Base-by-base conservation (phyloP, 2,888 invertebrate genomes). In the Notodonta ziczac region DNA sequence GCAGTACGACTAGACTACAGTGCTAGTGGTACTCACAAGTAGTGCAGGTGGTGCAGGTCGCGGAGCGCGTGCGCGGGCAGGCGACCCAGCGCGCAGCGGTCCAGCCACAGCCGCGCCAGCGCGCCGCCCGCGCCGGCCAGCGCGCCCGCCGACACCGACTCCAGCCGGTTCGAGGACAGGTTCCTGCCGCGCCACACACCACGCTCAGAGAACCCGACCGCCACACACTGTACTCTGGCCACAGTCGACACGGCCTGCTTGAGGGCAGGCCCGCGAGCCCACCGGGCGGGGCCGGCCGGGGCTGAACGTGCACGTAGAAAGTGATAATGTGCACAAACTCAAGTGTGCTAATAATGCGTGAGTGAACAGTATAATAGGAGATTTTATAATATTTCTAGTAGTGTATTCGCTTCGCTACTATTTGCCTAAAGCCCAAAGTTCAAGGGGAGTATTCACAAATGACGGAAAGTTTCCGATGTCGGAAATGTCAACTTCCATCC, bases 101-200 rank as follows among this genome's bases (percentile, higher is more conserved):
- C 95, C 72, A 96, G 91, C 84, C 95, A 94, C 94, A 96, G 91
- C 85, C 95, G 94, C 86, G 95, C 94, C 74, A 96, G 90, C 71
- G 90, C 88, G 59, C 89, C 88, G 73, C 56, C 56, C 10, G 24
- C 42, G 12, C 94, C 94, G 66, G 91, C 81, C 85, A 97, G 96
- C 80, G 96, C 95, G 81, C 95, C 94, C 70, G 94, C 94, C 84
- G 96, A 95, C 82, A 97, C 94, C 77, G 94, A 90, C 84, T 95
- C 95, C 87, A 97, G 93, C 78, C 95, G 95, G 94, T 97, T 97
- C 91, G 96, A 95, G 16, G 97, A 96, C 83, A 97, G 93, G 83
- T 96, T 96, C 86, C 97, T 97, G 94, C 54, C 54, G 52, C 59
- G 91, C 94, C 71, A 75, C 70, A 62, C 94, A 58, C 54, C n/a